These are phyloP conservation scores for Schizopygopsis malacanthus DNA, from an alignment of 2,797 vertebrate genomes.

Conservation along the genomic window DNA sequence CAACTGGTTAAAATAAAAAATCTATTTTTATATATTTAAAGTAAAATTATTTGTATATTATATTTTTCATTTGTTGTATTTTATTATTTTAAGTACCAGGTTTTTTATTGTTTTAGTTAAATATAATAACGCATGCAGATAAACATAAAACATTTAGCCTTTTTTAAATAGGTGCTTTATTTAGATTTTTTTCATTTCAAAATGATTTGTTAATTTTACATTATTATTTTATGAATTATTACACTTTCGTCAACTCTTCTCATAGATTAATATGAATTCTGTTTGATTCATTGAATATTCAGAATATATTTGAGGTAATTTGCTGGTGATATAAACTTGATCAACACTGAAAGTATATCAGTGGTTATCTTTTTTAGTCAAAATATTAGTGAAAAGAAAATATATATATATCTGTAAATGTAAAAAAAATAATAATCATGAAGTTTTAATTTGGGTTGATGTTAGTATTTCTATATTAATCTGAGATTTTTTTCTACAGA, in stretches of 20 bases:
- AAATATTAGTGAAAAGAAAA: too few species aligned
- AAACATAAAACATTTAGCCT: not conserved
- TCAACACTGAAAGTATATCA: not conserved
- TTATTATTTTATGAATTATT: not conserved
- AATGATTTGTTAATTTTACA: not conserved
- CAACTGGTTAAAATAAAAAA: not conserved
- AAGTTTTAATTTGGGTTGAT: not conserved
- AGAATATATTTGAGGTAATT: not conserved
- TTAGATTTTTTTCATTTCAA: not conserved
- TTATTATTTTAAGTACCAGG: too few species aligned
- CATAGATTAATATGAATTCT: not conserved
- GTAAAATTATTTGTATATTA: not conserved
- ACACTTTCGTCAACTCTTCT: not conserved
- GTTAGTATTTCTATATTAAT: not conserved
- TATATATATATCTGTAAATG: too few species aligned
- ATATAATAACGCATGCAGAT: not conserved
- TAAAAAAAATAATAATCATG: not conserved
- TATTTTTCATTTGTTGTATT: too few species aligned
- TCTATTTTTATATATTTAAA: not conserved
- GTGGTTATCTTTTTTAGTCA: too few species aligned
- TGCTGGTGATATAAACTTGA: not conserved
- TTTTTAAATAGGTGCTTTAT: not conserved
- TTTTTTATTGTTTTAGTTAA: not conserved
- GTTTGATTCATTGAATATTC: not conserved
- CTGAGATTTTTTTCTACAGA: constrained; percentile 55